Base-by-base conservation (phyloP, 1,140 invertebrate species). In the Triops longicaudatus region DNA sequence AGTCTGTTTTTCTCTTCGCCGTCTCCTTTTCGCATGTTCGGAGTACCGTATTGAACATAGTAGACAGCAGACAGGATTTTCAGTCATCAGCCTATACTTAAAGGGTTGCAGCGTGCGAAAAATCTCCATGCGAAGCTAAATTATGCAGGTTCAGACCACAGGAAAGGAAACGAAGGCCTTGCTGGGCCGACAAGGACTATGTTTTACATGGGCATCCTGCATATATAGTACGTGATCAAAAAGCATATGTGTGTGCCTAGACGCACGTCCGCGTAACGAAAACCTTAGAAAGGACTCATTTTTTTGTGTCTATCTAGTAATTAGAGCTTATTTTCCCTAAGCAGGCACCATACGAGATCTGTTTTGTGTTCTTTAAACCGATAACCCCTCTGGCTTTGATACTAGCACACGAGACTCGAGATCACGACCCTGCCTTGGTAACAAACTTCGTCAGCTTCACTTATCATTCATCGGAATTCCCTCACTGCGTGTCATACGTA, bases 231-330 rank as follows among this genome's bases (percentile, higher is more conserved):
- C 50, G 50, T 22, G 50, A 22, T 63, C 50, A 10, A 10, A 17
- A 63, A 63, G 22, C 9, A 17, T 7, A 22, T 63, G 50, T 14
- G 50, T 63, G 50, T 63, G 50, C 50, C 50, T 11, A 63, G 50
- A 63, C 50, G 50, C 50, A 63, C 50, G 50, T 63, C 50, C 50
- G 50, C 50, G 50, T 63, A 63, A 22, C 50, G 50, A 63, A 14
- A n/a, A 17, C 6, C 50, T 63, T 63, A 12, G 14, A 17, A n/a
- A 63, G 14, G 22, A 22, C 9, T 17, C 50, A 17, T 63, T 63
- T 63, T 63, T 63, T 63, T 63, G 17, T 22, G n/a, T 63, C 17
- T 10, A 63, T 63, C 50, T 63, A 63, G 50, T 63, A 63, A 63
- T 63, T 63, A 14, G 50, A 63, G 14, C 50, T 63, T 63, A 22